phyloP scores from a whole-genome alignment of 2,888 invertebrate species.

The Frankliniella intonsa region DNA sequence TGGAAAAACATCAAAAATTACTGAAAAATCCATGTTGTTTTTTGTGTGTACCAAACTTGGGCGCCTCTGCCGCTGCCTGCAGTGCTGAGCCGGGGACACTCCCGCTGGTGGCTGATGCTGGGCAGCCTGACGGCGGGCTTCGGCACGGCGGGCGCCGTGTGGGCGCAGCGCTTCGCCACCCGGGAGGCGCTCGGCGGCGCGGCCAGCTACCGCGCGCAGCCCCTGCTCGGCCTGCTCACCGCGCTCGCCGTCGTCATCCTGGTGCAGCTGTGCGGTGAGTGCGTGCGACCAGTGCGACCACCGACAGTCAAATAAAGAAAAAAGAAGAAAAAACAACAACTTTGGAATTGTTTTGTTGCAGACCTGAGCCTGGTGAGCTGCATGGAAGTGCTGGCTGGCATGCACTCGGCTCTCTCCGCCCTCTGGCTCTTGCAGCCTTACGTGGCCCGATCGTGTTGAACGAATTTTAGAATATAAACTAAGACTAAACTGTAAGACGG shows the following conservation, averaged over 20 bases:
- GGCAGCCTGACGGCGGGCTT: background rate
- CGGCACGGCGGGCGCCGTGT: background rate
- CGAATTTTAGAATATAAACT: too few relatives aligned
- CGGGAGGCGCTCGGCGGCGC: background rate
- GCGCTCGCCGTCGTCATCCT: background rate
- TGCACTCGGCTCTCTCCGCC: background rate
- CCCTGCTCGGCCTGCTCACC: background rate
- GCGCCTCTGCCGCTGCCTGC: background rate
- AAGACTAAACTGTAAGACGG: too few relatives aligned
- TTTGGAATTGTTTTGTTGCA: background rate
- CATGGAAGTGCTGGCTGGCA: background rate
- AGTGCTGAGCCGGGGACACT: background rate
- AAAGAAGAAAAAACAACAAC: too few relatives aligned
- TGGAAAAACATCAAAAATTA: too few relatives aligned
- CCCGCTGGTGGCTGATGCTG: conserved; percentile 1
- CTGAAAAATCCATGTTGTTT: background rate
- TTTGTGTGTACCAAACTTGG: too few relatives aligned
- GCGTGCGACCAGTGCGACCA: too few relatives aligned
- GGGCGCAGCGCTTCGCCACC: background rate
- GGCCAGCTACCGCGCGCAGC: background rate
- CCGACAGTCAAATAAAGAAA: too few relatives aligned
- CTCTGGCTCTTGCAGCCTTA: background rate
- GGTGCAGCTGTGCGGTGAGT: background rate
- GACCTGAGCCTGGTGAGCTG: background rate
- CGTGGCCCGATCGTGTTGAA: background rate